These are phyloP conservation scores for Pomacea canaliculata DNA, from an alignment of 2,888 invertebrate species.

Conservation along the genomic window DNA sequence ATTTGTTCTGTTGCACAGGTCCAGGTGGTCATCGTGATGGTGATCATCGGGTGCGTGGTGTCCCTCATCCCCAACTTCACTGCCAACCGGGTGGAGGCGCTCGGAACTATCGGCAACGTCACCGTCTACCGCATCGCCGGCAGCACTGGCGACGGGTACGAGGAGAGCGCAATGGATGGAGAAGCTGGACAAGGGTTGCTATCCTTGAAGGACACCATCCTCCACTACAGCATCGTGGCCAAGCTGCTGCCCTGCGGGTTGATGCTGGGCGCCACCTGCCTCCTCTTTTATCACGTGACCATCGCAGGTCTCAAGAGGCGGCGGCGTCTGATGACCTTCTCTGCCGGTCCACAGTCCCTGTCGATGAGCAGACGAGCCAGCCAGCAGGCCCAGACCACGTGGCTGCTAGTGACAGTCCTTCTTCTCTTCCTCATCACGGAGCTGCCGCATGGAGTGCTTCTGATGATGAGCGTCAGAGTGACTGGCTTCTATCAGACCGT, in stretches of 20 bases:
- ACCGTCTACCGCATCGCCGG: too few relatives aligned
- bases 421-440: slow-evolving; percentile 89
- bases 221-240: slow-evolving; percentile 78
- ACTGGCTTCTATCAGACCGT: slow-evolving; percentile 75
- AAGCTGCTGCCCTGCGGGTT: slow-evolving; percentile 91
- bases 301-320: slow-evolving; percentile 45
- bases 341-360: neutral
- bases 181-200: slow-evolving; percentile 46
- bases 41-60: slow-evolving; percentile 86
- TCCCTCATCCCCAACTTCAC: slow-evolving; percentile 88
- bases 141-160: too few relatives aligned
- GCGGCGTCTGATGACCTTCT: slow-evolving; percentile 41
- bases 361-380: slow-evolving; percentile 31
- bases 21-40: slow-evolving; percentile 71
- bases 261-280: slow-evolving; percentile 77
- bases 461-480: slow-evolving; percentile 81
- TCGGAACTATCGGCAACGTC: slow-evolving; percentile 25
- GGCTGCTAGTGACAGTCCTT: slow-evolving; percentile 88
- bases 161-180: slow-evolving; percentile 41
- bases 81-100: slow-evolving; percentile 77
- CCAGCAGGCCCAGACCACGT: slow-evolving; percentile 80
- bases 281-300: slow-evolving; percentile 60
- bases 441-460: slow-evolving; percentile 82
- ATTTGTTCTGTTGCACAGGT: slow-evolving; percentile 20
- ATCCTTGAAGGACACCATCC: slow-evolving; percentile 47